phyloP scores from a whole-genome alignment of 2,888 invertebrate genomes.

The Bibio marci region DNA sequence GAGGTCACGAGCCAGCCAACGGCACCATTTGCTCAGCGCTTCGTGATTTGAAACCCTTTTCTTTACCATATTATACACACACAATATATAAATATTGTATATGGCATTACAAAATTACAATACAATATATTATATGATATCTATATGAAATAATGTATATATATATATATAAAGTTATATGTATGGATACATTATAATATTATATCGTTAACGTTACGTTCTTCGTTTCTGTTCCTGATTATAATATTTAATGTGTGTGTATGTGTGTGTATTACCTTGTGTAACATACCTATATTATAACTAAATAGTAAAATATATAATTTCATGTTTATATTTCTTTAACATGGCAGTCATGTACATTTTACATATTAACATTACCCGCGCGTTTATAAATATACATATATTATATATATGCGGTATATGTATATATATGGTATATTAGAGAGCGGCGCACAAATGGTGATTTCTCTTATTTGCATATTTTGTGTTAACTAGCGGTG shows the following conservation, averaged over 20 bases:
- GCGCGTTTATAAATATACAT: background rate
- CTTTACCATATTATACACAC: background rate
- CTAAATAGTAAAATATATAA: background rate
- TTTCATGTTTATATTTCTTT: constrained; percentile 4
- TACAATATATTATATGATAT: too few relatives aligned
- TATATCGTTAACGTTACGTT: too few relatives aligned
- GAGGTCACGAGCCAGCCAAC: constrained; percentile 4
- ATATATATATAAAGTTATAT: too few relatives aligned
- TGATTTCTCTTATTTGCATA: constrained; percentile 4
- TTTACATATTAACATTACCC: background rate
- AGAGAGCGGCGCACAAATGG: background rate
- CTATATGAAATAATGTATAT: too few relatives aligned
- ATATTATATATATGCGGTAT: background rate
- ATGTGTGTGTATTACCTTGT: too few relatives aligned
- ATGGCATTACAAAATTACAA: too few relatives aligned
- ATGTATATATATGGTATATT: background rate
- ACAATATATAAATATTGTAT: too few relatives aligned
- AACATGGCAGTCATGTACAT: constrained; percentile 2
- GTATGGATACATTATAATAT: too few relatives aligned
- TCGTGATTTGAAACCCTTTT: constrained; percentile 4
- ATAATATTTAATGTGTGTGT: too few relatives aligned
- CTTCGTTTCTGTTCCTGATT: too few relatives aligned
- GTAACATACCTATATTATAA: too few relatives aligned
- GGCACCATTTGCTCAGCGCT: constrained; percentile 4
- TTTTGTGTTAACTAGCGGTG: constrained; percentile 4